Conservation (phyloP, 1,140 invertebrate genomes). For the Kradibia gibbosae region DNA sequence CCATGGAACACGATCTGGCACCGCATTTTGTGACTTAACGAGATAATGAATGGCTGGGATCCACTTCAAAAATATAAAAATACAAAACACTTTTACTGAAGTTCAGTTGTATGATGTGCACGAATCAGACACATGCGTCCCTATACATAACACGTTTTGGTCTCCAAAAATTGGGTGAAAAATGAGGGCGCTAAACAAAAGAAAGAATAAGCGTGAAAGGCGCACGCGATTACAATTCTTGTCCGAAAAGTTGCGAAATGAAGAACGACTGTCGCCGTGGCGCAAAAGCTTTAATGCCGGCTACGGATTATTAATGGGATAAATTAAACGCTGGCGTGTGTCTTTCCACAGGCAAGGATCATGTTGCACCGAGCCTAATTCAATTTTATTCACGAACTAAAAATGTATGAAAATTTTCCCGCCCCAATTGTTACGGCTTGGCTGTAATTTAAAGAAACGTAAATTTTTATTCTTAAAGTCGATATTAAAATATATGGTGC, state of each 20-base stretch:
- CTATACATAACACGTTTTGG: slow-evolving; percentile 3
- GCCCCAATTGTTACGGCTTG: neutral
- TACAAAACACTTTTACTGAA: slow-evolving; percentile 5
- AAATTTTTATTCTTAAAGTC: neutral
- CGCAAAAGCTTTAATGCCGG: neutral
- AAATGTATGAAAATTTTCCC: slow-evolving; percentile 4
- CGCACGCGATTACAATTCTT: neutral
- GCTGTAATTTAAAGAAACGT: neutral
- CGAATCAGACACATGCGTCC: neutral
- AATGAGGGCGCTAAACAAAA: slow-evolving; percentile 8
- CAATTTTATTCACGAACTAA: slow-evolving; percentile 34
- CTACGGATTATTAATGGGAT: slow-evolving; percentile 54
- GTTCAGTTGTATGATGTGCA: neutral
- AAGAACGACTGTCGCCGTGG: slow-evolving; percentile 29
- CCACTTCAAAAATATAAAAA: neutral
- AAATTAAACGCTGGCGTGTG: slow-evolving; percentile 51
- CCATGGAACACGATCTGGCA: neutral
- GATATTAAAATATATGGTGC: too few relatives aligned
- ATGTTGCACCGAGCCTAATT: slow-evolving; percentile 41
- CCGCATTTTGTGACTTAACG: neutral
- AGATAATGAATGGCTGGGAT: neutral
- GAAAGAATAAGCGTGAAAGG: neutral
- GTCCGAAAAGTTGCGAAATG: slow-evolving; percentile 35
- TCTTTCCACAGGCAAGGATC: slow-evolving; percentile 31
- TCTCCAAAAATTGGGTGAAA: neutral